Base-by-base conservation (phyloP, 2,888 invertebrate genomes). In the Drosophila melanosoma region DNA sequence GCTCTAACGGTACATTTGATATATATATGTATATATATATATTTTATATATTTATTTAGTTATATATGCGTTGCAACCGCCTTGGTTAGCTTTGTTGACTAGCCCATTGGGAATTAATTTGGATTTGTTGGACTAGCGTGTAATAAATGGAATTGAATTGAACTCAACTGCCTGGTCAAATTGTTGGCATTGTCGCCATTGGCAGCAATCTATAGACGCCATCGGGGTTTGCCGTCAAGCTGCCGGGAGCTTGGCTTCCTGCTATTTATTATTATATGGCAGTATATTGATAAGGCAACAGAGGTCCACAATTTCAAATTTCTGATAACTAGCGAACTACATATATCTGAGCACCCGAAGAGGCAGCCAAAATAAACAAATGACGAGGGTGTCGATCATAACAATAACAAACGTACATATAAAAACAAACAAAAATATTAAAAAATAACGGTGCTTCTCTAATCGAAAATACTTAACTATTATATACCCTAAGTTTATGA, bases 151-250 rank as follows among this genome's bases (percentile, higher is more conserved):
- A 74, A 67, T 45, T 20, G 38, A 29, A 57, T 8, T 56, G 35
- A 35, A 53, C 35, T n/a, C 15, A 53, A 33, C 54, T 10, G 40
- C 56, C 71, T 87, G 90, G 90, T 87, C 84, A 87, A 85, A 85
- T 74, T 71, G 87, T 68, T 74, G 48, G 62, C 74, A 73, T 79
- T 79, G 89, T 81, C 82, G 82, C 79, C 90, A 79, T 71, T 76
- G 82, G 74, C 70, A 75, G 79, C 89, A 90, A 85, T 90, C 86
- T 87, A 83, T 87, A 83, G 84, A 83, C 89, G 89, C 78, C 89
- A 89, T 83, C 85, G 82, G 69, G 69, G 12, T 51, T 68, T 66
- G 69, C 32, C 71, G 79, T 40, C 68, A 57, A 63, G 84, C 87
- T 87, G 67, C 82, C 87, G 29, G 29, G 29, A 29, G 85, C 83